Conservation (phyloP, 53 echinoderm and acorn worm species). For the Antedon mediterranea region DNA sequence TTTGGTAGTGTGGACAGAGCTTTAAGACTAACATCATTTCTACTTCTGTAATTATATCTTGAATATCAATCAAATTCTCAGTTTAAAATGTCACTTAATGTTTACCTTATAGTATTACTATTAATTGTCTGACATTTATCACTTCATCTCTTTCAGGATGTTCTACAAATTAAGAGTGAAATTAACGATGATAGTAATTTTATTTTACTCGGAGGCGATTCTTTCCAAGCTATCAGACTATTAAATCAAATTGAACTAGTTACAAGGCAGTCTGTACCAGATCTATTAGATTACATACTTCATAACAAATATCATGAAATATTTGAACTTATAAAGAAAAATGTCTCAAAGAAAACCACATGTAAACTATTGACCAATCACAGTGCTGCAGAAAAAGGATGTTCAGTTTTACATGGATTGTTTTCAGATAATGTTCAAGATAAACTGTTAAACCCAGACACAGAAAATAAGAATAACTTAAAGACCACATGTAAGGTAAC, state of each 20-base stretch:
- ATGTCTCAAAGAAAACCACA: neutral
- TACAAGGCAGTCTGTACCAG: constrained; percentile 5
- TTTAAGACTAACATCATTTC: no score
- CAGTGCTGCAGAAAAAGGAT: neutral
- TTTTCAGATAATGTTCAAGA: neutral
- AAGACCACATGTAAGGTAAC: no score
- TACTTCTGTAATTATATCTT: no score
- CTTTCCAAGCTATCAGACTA: constrained; percentile 48
- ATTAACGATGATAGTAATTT: constrained; percentile 9
- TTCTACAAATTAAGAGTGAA: neutral
- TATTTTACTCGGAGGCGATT: constrained; percentile 47
- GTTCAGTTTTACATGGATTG: neutral
- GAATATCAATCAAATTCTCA: no score
- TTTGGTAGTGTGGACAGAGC: no score
- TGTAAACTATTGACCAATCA: neutral
- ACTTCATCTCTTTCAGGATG: neutral
- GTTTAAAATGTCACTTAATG: no score
- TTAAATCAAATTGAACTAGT: constrained; percentile 26
- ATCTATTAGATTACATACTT: constrained; percentile 48
- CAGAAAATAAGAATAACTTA: neutral
- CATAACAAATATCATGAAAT: constrained; percentile 30
- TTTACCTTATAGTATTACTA: no score
- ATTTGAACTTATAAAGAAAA: neutral
- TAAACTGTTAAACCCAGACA: neutral
- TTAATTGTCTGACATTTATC: no score